These are phyloP conservation scores for Leucopsar rothschildi DNA, from an alignment of 2,113 vertebrate genomes.

Conservation along the genomic window DNA sequence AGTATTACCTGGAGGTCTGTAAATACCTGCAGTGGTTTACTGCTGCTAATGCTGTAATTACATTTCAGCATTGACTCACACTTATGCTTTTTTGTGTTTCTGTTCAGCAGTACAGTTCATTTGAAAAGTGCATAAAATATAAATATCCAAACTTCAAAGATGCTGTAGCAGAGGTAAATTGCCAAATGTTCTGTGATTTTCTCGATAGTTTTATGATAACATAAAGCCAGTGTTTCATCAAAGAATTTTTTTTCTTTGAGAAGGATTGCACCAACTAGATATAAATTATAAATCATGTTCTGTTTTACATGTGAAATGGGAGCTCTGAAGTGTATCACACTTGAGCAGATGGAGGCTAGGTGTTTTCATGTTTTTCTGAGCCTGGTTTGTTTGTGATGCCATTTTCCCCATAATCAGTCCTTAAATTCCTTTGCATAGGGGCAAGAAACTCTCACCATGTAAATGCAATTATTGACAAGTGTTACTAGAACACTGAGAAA, in stretches of 20 bases:
- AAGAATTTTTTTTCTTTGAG: slow-evolving; percentile 64
- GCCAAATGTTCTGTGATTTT: slow-evolving; percentile 71
- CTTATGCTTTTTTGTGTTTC: slow-evolving; percentile 45
- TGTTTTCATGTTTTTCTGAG: slow-evolving; percentile 56
- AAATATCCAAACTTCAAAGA: slow-evolving; percentile 68
- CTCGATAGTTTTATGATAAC: slow-evolving; percentile 56
- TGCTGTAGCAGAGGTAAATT: slow-evolving; percentile 56
- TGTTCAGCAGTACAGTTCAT: slow-evolving; percentile 35
- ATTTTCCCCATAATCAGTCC: slow-evolving; percentile 45
- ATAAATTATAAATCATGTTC: slow-evolving; percentile 77
- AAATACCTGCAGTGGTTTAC: slow-evolving; percentile 53
- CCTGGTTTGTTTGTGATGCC: slow-evolving; percentile 59
- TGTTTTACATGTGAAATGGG: slow-evolving; percentile 74
- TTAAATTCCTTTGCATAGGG: slow-evolving; percentile 48
- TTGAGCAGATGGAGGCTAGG: slow-evolving; percentile 54
- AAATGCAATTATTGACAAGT: slow-evolving; percentile 51
- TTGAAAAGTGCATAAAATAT: slow-evolving; percentile 65
- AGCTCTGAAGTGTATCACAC: slow-evolving; percentile 59
- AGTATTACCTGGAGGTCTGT: slow-evolving; percentile 38
- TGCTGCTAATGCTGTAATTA: slow-evolving; percentile 55
- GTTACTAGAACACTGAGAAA: neutral
- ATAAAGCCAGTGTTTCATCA: slow-evolving; percentile 69
- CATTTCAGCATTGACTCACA: slow-evolving; percentile 21
- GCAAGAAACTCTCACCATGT: neutral
- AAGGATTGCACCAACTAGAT: slow-evolving; percentile 43